These are phyloP conservation scores for Amphipyra berbera DNA, from an alignment of 2,888 invertebrate species.

Conservation along the genomic window DNA sequence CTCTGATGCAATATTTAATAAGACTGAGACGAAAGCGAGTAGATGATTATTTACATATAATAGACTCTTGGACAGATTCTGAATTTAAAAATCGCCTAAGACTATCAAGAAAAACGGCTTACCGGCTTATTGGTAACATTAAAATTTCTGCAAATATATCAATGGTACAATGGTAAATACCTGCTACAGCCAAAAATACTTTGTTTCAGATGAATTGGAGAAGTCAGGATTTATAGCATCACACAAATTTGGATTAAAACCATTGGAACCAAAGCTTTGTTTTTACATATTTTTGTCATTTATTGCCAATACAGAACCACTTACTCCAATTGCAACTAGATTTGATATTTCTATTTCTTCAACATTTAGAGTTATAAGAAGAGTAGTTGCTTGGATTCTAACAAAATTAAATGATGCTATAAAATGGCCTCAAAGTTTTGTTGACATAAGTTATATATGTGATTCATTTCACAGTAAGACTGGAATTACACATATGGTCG, in stretches of 20 bases:
- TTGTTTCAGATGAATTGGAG: conserved; percentile 77
- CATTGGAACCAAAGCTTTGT: conserved; percentile 77
- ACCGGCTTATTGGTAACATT: conserved; percentile 70
- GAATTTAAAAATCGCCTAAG: conserved; percentile 77
- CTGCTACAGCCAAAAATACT: not conserved
- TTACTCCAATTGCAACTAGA: conserved; percentile 76
- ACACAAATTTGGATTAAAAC: conserved; percentile 77
- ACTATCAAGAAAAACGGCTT: conserved; percentile 72
- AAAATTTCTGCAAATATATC: not conserved
- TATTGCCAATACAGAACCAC: conserved; percentile 74
- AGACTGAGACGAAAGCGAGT: conserved; percentile 71
- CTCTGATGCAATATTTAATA: conserved; percentile 76
- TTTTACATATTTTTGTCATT: conserved; percentile 79
- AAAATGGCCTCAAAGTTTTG: conserved; percentile 74
- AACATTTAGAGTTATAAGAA: conserved; percentile 76
- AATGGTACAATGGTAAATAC: not conserved
- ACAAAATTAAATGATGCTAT: conserved; percentile 76
- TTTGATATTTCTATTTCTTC: conserved; percentile 81
- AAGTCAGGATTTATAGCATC: conserved; percentile 77
- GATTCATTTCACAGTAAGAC: conserved; percentile 71
- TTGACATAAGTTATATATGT: conserved; percentile 68
- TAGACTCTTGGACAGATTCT: conserved; percentile 76
- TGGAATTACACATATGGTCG: conserved; percentile 74
- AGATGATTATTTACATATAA: conserved; percentile 77
- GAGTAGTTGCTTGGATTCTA: conserved; percentile 77